These are phyloP conservation scores for Charaxes varanes DNA, from an alignment of 1,140 invertebrate genomes.

Conservation along the genomic window DNA sequence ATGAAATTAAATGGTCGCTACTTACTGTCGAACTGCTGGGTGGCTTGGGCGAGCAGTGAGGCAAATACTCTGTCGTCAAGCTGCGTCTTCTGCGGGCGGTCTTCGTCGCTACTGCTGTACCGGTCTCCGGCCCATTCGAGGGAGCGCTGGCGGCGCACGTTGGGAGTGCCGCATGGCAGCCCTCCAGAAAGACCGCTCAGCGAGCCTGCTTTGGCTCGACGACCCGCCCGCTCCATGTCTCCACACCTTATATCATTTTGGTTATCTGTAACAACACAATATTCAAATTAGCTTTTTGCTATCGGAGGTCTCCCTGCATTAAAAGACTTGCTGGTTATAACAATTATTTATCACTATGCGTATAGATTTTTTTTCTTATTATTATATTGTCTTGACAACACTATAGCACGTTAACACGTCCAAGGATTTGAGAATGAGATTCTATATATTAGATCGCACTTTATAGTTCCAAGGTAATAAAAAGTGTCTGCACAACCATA, in stretches of 20 bases:
- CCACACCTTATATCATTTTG: conserved; percentile 46
- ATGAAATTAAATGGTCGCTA: conserved; percentile 15
- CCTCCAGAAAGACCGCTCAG: conserved; percentile 55
- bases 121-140: conserved; percentile 79
- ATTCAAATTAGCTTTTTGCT: background rate
- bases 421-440: too few species aligned
- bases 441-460: too few species aligned
- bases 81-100: conserved; percentile 69
- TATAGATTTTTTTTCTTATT: too few species aligned
- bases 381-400: too few species aligned
- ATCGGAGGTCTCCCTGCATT: too few species aligned
- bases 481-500: too few species aligned
- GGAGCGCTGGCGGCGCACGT: conserved; percentile 77
- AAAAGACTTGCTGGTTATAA: too few species aligned
- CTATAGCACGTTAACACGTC: too few species aligned
- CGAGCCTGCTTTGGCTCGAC: conserved; percentile 60
- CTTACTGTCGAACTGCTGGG: conserved; percentile 76
- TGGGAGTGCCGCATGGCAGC: conserved; percentile 25
- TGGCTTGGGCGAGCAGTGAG: conserved; percentile 77
- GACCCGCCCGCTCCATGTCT: conserved; percentile 61
- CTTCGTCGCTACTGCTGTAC: conserved; percentile 79
- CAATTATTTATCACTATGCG: too few species aligned
- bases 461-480: too few species aligned
- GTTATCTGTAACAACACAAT: conserved; percentile 35
- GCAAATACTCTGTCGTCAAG: conserved; percentile 79